A percentile compares a stretch with the other conserved stretches of the same genome.
phyloP scores from a whole-genome alignment of 2,797 vertebrate species.

The Cuniculus paca region DNA sequence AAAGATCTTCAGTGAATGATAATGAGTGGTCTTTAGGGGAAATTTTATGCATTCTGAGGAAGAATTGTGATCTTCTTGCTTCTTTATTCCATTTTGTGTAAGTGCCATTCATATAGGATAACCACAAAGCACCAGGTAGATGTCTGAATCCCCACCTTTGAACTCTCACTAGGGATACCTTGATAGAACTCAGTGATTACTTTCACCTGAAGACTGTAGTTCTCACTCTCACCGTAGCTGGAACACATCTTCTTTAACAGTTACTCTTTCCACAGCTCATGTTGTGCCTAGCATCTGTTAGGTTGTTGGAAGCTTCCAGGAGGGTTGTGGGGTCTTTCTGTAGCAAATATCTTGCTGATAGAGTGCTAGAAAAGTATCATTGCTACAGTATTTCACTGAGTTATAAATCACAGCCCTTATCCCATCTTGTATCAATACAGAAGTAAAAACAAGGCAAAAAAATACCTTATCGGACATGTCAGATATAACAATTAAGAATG shows the following conservation, averaged over 20 bases:
- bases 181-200: background rate
- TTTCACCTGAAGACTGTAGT: background rate
- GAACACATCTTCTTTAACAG: conserved; percentile 29
- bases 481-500: background rate
- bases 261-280: conserved; percentile 26
- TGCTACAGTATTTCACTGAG: background rate
- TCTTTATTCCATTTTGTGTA: background rate
- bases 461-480: background rate
- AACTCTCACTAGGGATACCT: background rate
- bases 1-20: background rate
- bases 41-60: background rate
- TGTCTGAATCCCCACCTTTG: background rate
- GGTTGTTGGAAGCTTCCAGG: background rate
- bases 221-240: background rate
- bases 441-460: conserved; percentile 41
- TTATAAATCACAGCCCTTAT: background rate
- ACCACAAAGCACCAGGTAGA: background rate
- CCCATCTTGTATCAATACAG: background rate
- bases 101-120: background rate
- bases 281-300: conserved; percentile 10
- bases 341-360: conserved; percentile 52
- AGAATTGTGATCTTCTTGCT: background rate
- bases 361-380: background rate
- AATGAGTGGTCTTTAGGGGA: background rate
- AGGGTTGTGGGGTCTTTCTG: conserved; percentile 16